Conservation (phyloP, 2,113 vertebrate genomes). For the Tragelaphus scriptus region DNA sequence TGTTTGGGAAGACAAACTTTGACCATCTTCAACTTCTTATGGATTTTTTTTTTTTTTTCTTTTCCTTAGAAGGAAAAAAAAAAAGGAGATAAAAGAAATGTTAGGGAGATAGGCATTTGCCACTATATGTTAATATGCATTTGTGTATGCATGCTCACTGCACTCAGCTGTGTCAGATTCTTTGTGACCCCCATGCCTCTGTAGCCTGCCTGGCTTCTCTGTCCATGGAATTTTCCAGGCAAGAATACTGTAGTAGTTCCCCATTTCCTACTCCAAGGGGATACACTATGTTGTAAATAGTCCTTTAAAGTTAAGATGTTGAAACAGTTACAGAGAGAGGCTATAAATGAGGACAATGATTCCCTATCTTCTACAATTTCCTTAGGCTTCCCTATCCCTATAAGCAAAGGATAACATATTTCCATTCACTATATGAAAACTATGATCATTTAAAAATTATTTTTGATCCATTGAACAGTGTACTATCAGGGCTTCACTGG, state of each 20-base stretch:
- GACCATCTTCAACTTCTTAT: neutral
- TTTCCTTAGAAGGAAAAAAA: neutral
- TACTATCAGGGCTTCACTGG: neutral
- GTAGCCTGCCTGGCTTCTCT: too few species aligned
- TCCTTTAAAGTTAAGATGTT: neutral
- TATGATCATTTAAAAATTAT: neutral
- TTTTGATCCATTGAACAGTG: neutral
- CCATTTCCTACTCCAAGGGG: too few species aligned
- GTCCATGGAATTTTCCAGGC: too few species aligned
- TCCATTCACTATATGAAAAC: neutral
- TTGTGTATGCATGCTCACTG: too few species aligned
- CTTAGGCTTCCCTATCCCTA: neutral
- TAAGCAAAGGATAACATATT: neutral
- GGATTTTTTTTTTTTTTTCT: neutral
- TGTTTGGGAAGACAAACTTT: neutral
- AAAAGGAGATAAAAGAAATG: neutral
- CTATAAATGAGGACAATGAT: neutral
- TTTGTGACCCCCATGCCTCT: too few species aligned
- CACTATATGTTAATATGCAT: neutral
- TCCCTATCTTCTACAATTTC: neutral
- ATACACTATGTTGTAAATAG: neutral
- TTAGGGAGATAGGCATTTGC: neutral
- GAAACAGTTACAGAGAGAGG: neutral
- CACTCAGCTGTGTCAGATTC: too few species aligned
- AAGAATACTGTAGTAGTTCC: too few species aligned